phyloP scores from a whole-genome alignment of 1,140 invertebrate genomes.

The Bicyclus anynana region DNA sequence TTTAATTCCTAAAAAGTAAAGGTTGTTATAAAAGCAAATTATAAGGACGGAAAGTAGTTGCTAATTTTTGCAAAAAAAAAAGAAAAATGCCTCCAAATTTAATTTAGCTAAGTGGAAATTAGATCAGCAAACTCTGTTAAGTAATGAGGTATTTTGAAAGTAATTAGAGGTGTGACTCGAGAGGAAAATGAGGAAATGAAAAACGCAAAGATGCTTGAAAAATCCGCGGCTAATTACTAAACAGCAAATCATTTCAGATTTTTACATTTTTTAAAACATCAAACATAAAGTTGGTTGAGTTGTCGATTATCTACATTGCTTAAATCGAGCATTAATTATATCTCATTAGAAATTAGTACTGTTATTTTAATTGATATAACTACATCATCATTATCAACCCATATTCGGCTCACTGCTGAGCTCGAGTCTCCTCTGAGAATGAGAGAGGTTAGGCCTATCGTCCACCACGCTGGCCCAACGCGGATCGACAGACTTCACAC shows the following conservation, averaged over 20 bases:
- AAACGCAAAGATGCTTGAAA: conserved; percentile 1
- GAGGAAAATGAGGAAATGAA: conserved; percentile 19
- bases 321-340: no score
- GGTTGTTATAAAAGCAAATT: not conserved
- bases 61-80: not conserved
- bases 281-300: no score
- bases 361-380: no score
- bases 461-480: no score
- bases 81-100: conserved; percentile 2
- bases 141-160: conserved; percentile 17
- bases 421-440: no score
- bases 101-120: conserved; percentile 19
- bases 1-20: no score
- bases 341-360: no score
- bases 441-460: no score
- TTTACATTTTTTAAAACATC: not conserved
- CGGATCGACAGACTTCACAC: no score
- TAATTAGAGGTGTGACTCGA: conserved; percentile 13
- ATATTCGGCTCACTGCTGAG: no score
- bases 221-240: not conserved
- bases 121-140: conserved; percentile 19
- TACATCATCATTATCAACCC: no score
- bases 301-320: no score
- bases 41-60: not conserved
- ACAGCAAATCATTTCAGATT: not conserved